Base-by-base conservation (phyloP, 2,888 invertebrate genomes). In the Antheraea yamamai region DNA sequence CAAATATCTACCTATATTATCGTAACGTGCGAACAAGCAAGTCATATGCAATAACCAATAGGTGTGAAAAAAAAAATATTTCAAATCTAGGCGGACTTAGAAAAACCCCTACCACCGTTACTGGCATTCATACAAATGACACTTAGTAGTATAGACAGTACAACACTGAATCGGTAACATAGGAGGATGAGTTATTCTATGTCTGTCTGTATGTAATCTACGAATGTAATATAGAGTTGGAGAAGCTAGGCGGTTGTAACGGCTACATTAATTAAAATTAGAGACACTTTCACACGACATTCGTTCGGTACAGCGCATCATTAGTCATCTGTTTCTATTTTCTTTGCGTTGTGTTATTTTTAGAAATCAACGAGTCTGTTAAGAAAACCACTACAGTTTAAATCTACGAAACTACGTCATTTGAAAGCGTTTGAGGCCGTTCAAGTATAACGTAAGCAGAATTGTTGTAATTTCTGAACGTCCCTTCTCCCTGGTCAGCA, bases 291-390 rank as follows among this genome's bases (percentile, higher is more conserved):
- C 92, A 90, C 92, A 92, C 89, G 92, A 89, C 92, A 86, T 91
- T 89, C 90, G 89, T 91, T 91, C 88, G 85, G 85, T 86, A 86
- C 86, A 86, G 84, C 83, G 78, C 84, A 85, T 89, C 92, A 92
- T 94, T 91, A 93, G 80, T 93, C 92, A 92, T 89, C 78, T 80
- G 86, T 82, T 89, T 90, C 93, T 94, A 94, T 93, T 94, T 92
- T 89, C 90, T 88, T 92, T 91, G 87, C 87, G 2, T 12, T 35
- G 7, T 47, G 64, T 20, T 66, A 39, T 75, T 66, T 73, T 75
- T 73, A 39, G 75, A 52, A 39, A 12, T 68, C 68, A 68, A 68
- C 39, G 2, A 6, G 0, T 47, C 23, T 68, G 8, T 47, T 10
- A 18, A 0, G 14, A 39, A 23, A 58, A n/a, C 12, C 39, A 4